Base-by-base conservation (phyloP, 64 coral and sea anemone species). In the Porites australiensis region DNA sequence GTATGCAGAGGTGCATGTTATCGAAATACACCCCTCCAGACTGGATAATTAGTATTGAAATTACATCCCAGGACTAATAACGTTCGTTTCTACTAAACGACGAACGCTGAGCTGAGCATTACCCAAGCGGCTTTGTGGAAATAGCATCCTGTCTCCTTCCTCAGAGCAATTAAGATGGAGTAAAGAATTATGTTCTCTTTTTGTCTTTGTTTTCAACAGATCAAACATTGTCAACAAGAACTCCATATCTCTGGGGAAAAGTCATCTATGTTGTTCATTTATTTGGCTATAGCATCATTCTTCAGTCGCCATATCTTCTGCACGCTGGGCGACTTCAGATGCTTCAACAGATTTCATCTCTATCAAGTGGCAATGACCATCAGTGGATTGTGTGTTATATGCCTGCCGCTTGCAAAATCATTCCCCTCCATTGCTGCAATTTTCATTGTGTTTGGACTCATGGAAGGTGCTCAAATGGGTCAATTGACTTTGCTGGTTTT, bases 241-340 rank as follows among this genome's bases (percentile, higher is more conserved):
- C 72, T 87, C 18, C 6, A 13, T 16, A 87, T 87, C 44, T 21
- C 84, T 10, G 66, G 68, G 18, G 68, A 87, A 47, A 51, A 58
- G 37, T 50, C 84, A 2, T 69, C 84, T 2, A 64, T 57, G 84
- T 21, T 87, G 22, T 87, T 44, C 50, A 87, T 70, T 10, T 87
- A 87, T 49, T 92, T 86, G 48, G 82, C 68, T 21, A 64, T 86
- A 50, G 23, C 72, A 16, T 63, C 63, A 43, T 66, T 92, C 54
- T 86, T 92, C 16, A 86, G 81, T 37, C 90, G 90, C 45, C 74
- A 53, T n/a, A 52, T 77, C 5, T 64, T 64, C 48, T 83, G 90
- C 64, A 63, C 50, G 58, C 20, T 92, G n/a, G 82, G 90, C 50
- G 75, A 83, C 16, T 11, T 82, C 74, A 82, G 53, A 2, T 94